Percentiles rank a stretch among this genome's conserved stretches.
Evolutionary conservation across 2,797 vertebrate species (phyloP).

Genomic region (Acrossocheilus fasciatus): DNA sequence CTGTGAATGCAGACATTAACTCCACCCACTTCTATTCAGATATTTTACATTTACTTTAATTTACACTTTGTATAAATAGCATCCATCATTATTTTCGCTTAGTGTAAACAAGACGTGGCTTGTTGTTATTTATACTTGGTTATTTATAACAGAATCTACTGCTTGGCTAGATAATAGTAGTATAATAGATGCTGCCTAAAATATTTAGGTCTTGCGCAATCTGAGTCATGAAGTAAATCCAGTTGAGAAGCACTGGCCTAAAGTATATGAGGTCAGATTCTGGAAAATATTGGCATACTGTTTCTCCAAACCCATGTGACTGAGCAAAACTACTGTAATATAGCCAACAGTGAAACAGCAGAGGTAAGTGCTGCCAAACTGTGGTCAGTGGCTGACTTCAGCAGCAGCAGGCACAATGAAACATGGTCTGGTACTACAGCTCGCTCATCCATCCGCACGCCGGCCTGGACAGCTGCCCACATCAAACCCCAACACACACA

Average conservation of each 20-base stretch:
- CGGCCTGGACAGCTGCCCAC: not conserved
- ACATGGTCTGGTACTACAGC: conserved; percentile 2
- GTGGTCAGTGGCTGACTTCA: conserved; percentile 2
- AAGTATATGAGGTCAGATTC: conserved; percentile 1
- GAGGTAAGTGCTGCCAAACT: conserved; percentile 27
- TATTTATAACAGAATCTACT: not conserved
- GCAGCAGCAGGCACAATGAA: conserved; percentile 15
- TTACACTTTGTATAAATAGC: not conserved
- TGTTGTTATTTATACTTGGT: not conserved
- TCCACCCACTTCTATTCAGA: not conserved
- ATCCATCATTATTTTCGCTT: not conserved
- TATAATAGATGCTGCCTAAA: not conserved
- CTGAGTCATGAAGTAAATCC: not conserved
- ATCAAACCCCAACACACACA: conserved; percentile 9
- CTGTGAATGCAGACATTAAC: not conserved
- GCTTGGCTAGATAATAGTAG: not conserved
- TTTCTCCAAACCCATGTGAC: conserved; percentile 13
- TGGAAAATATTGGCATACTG: not conserved
- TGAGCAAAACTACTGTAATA: not conserved
- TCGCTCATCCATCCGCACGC: conserved; percentile 6
- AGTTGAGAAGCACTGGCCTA: not conserved
- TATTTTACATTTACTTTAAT: not conserved
- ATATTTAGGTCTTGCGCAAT: not conserved
- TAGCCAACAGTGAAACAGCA: not conserved
- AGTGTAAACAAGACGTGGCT: not conserved